Conservation (phyloP, 2,113 vertebrate species). For the Coptodon rendalli region DNA sequence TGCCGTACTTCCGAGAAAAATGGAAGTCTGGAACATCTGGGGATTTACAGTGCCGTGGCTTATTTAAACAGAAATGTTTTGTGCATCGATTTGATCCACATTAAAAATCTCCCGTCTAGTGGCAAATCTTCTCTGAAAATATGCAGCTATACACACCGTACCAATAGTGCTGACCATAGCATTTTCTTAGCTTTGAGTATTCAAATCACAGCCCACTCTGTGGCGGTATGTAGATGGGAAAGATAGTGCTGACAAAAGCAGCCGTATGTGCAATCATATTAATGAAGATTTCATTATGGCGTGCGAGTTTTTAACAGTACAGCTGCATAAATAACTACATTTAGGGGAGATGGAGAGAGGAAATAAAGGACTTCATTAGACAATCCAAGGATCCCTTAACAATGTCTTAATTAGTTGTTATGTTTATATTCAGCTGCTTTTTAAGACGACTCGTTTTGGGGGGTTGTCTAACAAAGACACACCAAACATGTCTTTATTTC, state of each 20-base stretch:
- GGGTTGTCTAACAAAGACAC: not conserved
- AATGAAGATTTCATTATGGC: slow-evolving; percentile 41
- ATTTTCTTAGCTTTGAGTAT: slow-evolving; percentile 33
- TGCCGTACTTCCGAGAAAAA: not conserved
- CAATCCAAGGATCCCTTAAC: not conserved
- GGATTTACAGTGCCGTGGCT: not conserved
- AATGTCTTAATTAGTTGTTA: not conserved
- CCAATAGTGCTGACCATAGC: slow-evolving; percentile 35
- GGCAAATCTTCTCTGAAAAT: slow-evolving; percentile 9
- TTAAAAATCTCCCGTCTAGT: not conserved
- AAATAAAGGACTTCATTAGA: slow-evolving; percentile 2
- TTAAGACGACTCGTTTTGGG: not conserved
- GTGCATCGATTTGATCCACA: slow-evolving; percentile 4
- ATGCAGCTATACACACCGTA: not conserved
- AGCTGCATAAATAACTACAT: slow-evolving; percentile 14
- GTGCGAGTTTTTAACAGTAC: not conserved
- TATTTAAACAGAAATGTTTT: slow-evolving; percentile 12
- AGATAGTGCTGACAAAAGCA: slow-evolving; percentile 62
- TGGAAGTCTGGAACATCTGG: not conserved
- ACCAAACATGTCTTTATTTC: not conserved
- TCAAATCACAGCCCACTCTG: slow-evolving; percentile 30
- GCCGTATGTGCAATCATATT: slow-evolving; percentile 36
- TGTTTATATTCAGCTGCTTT: not conserved
- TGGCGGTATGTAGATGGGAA: slow-evolving; percentile 26
- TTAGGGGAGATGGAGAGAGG: not conserved